Conservation (phyloP, 2,888 invertebrate species). For the Thera obeliscata region DNA sequence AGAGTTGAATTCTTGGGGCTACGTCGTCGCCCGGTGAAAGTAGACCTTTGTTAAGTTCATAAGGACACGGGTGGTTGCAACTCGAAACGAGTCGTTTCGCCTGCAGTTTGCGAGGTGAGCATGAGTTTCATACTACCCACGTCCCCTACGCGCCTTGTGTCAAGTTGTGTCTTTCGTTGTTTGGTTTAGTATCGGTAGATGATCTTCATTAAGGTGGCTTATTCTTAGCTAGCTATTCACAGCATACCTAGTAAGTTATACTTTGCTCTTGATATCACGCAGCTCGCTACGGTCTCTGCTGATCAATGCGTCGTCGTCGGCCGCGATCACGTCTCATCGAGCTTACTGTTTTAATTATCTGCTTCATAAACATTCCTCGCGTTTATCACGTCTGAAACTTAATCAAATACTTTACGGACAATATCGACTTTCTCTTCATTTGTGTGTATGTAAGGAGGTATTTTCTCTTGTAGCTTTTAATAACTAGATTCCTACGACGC, state of each 20-base stretch:
- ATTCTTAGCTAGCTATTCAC: not conserved
- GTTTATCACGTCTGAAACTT: constrained; percentile 28
- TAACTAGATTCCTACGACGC: not conserved
- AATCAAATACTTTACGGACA: constrained; percentile 28
- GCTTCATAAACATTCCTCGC: constrained; percentile 23
- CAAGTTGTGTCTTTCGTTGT: not conserved
- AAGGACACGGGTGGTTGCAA: constrained; percentile 78
- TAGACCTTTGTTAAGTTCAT: constrained; percentile 82
- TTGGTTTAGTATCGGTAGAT: not conserved
- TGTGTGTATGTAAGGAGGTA: not conserved
- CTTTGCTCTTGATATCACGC: constrained; percentile 5
- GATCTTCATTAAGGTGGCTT: not conserved
- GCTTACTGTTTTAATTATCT: constrained; percentile 30
- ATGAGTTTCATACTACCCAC: constrained; percentile 33
- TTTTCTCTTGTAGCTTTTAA: constrained; percentile 7
- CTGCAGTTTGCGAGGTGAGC: constrained; percentile 77
- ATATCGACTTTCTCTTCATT: constrained; percentile 19
- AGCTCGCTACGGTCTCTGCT: constrained; percentile 24
- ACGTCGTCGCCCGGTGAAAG: constrained; percentile 77
- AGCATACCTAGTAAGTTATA: not conserved
- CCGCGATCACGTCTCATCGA: constrained; percentile 27
- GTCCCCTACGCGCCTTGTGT: not conserved
- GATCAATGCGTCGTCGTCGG: constrained; percentile 16
- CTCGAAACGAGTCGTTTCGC: constrained; percentile 75
- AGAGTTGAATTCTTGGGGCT: constrained; percentile 69